phyloP scores from a whole-genome alignment of 2,113 vertebrate species.

The Panthera uncia region DNA sequence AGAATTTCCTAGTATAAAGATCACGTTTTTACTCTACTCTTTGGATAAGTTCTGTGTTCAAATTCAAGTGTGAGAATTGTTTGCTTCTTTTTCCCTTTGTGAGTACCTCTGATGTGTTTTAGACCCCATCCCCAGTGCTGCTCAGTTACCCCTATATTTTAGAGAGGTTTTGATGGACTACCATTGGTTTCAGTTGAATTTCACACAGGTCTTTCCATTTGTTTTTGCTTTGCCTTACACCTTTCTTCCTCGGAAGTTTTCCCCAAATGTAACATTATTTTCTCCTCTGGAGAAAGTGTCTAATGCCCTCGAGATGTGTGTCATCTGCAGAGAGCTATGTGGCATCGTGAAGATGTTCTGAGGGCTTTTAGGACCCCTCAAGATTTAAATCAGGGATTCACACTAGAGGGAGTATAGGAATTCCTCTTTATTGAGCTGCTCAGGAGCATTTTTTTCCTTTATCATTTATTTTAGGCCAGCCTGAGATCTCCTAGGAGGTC shows the following conservation, averaged over 20 bases:
- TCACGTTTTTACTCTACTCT: not conserved
- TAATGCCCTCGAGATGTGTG: not conserved
- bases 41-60: not conserved
- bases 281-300: not conserved
- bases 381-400: conserved; percentile 1
- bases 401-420: not conserved
- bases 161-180: not conserved
- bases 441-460: not conserved
- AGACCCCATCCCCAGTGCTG: not conserved
- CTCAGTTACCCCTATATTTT: not conserved
- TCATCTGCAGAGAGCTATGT: not conserved
- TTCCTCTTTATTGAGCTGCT: not conserved
- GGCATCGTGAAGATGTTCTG: not conserved
- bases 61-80: not conserved
- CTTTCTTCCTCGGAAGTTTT: not conserved
- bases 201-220: not conserved
- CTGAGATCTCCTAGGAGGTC: not conserved
- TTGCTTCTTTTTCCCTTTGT: not conserved
- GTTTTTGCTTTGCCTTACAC: not conserved
- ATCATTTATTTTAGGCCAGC: not conserved
- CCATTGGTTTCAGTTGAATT: not conserved
- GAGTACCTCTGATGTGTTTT: not conserved
- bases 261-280: not conserved
- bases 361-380: not conserved
- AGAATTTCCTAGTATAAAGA: not conserved